Conservation (phyloP, 2,888 invertebrate genomes). For the Pristionchus maxplancki region DNA sequence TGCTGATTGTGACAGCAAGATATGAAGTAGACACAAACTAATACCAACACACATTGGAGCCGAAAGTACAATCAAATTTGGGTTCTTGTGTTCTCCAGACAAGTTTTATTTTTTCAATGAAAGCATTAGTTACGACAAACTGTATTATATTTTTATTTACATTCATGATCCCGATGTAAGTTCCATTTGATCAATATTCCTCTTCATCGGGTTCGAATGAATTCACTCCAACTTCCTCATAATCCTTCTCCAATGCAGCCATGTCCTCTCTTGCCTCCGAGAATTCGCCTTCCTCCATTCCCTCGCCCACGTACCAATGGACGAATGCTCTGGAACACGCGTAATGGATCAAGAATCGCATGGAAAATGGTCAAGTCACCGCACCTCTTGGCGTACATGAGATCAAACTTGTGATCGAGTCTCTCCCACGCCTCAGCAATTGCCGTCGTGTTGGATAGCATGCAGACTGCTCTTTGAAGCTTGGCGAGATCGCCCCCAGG, state of each 20-base stretch:
- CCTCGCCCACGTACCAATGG: conserved; percentile 81
- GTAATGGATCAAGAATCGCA: not conserved
- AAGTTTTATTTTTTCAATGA: too few relatives aligned
- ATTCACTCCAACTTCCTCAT: conserved; percentile 66
- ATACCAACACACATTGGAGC: too few relatives aligned
- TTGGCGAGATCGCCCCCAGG: conserved; percentile 50
- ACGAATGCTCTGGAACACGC: not conserved
- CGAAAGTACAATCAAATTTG: too few relatives aligned
- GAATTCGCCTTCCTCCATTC: conserved; percentile 77
- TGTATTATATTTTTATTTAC: too few relatives aligned
- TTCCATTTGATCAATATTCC: conserved; percentile 59
- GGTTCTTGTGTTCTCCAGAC: too few relatives aligned
- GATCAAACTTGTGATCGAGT: conserved; percentile 49
- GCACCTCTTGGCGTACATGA: conserved; percentile 49
- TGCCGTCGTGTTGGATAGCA: conserved; percentile 66
- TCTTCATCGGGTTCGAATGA: conserved; percentile 67
- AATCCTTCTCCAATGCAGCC: conserved; percentile 71
- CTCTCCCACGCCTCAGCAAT: conserved; percentile 57
- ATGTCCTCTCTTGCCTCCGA: conserved; percentile 74
- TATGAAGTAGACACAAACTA: too few relatives aligned
- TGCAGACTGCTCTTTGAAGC: conserved; percentile 48
- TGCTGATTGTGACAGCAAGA: too few relatives aligned
- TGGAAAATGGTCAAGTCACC: too few relatives aligned
- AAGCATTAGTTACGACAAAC: too few relatives aligned
- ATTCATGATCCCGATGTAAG: too few relatives aligned